Conservation (phyloP, 2,888 invertebrate genomes). For the Clistopyga incitator region DNA sequence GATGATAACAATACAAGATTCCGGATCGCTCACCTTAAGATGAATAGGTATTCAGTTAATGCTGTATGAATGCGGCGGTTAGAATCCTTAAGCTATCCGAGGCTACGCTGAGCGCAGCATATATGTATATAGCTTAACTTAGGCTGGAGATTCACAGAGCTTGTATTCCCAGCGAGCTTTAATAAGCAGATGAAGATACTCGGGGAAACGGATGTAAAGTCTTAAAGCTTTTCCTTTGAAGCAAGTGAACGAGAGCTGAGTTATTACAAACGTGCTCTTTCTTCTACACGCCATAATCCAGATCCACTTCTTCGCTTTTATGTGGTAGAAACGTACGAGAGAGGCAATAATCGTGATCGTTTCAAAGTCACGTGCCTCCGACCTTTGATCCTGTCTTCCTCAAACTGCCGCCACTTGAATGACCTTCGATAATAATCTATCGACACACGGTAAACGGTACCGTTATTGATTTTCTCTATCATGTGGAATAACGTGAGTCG, state of each 20-base stretch:
- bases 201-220: not conserved
- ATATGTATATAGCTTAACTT: no score
- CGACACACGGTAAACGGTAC: not conserved
- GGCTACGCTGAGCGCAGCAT: no score
- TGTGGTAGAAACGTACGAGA: no score
- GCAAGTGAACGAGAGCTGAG: not conserved
- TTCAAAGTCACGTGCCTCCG: not conserved
- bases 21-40: not conserved
- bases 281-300: not conserved
- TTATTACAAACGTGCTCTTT: not conserved
- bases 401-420: not conserved
- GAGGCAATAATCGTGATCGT: not conserved
- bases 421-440: not conserved
- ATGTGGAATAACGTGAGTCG: not conserved
- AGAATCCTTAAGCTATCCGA: no score
- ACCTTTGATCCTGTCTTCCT: not conserved
- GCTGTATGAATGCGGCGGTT: not conserved
- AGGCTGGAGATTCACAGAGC: not conserved
- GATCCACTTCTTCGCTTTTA: no score
- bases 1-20: not conserved
- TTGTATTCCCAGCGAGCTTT: not conserved
- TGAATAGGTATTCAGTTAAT: constrained; percentile 2
- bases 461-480: not conserved
- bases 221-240: not conserved
- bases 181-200: not conserved